Percentiles rank a stretch among this genome's conserved stretches.
Conservation (phyloP, 2,888 invertebrate species). For the Lasioglossum marginatum region DNA sequence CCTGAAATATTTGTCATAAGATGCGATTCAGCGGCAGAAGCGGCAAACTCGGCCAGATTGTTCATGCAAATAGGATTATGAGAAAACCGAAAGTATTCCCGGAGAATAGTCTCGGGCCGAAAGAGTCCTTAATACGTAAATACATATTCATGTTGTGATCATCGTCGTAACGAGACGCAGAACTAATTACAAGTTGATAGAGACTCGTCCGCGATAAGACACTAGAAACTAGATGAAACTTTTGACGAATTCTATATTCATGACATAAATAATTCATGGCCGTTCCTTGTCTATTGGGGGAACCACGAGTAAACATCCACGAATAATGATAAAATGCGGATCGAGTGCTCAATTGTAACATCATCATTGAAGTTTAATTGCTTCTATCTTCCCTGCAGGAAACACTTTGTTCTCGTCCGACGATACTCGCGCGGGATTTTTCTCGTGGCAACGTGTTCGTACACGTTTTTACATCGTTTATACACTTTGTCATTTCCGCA, state of each 20-base stretch:
- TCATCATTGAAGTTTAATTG: neutral
- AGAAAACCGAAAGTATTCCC: conserved; percentile 19
- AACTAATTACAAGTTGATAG: conserved; percentile 70
- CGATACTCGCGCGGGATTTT: neutral
- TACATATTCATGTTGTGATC: conserved; percentile 78
- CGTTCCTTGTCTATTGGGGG: neutral
- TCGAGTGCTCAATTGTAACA: neutral
- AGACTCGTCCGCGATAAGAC: conserved; percentile 37
- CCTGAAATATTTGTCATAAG: neutral
- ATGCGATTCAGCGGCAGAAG: neutral
- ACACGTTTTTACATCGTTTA: neutral
- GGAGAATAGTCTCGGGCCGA: conserved; percentile 4
- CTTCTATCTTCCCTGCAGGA: neutral
- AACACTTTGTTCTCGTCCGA: neutral
- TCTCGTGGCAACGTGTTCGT: neutral
- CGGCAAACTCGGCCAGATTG: neutral
- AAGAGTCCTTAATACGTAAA: conserved; percentile 73
- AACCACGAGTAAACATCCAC: conserved; percentile 22
- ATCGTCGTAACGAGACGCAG: conserved; percentile 64
- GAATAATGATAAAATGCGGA: conserved; percentile 9
- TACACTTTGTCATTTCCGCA: conserved; percentile 11
- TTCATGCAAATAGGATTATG: conserved; percentile 43
- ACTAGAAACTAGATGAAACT: conserved; percentile 40
- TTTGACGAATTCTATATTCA: conserved; percentile 60
- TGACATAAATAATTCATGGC: conserved; percentile 62